Conservation (phyloP, 1,140 invertebrate species). For the Sycophila sp. region DNA sequence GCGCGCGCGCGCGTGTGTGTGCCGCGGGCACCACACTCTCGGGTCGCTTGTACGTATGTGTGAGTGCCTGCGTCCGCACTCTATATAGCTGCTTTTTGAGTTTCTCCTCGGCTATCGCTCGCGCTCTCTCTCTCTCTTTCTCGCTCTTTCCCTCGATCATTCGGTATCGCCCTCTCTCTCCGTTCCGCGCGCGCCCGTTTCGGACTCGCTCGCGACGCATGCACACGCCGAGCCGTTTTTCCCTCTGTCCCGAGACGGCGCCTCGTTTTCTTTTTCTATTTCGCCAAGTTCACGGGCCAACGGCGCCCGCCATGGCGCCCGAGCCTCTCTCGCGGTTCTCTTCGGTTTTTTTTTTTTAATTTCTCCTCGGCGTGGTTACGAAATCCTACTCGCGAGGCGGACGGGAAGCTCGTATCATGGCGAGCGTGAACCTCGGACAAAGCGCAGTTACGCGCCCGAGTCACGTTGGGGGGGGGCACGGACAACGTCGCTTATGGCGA, state of each 20-base stretch:
- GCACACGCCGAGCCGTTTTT: neutral
- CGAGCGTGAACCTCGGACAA: neutral
- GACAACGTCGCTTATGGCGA: no score
- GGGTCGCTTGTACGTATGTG: no score
- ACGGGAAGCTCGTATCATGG: neutral
- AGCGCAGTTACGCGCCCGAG: neutral
- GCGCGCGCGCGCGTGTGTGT: no score
- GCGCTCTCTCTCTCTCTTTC: neutral
- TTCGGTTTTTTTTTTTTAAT: neutral
- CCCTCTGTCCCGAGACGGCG: neutral
- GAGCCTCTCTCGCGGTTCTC: conserved; percentile 19
- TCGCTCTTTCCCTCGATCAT: neutral
- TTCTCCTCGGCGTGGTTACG: neutral
- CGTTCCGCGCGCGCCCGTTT: neutral
- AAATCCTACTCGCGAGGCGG: neutral
- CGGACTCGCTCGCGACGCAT: neutral
- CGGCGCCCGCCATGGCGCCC: no score
- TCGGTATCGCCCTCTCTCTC: conserved; percentile 16
- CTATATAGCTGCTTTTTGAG: neutral
- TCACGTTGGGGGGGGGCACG: neutral
- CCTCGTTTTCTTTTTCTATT: neutral
- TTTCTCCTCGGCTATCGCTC: conserved; percentile 13
- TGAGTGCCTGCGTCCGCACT: no score
- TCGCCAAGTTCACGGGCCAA: neutral
- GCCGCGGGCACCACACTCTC: no score